Percentiles rank a stretch among this genome's conserved stretches.
phyloP scores from a whole-genome alignment of 1,140 invertebrate genomes.

The Camponotus floridanus region DNA sequence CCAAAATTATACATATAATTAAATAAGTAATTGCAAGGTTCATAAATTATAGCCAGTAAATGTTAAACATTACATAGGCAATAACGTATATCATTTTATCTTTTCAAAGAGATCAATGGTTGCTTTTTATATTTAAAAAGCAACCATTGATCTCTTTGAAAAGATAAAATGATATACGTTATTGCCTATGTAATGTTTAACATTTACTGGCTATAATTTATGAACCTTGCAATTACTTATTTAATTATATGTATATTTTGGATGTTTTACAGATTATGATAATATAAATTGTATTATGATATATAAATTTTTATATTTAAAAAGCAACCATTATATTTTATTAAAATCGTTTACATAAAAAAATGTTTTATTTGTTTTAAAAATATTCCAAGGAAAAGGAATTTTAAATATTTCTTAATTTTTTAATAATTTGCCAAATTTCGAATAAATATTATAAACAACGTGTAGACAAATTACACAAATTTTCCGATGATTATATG shows the following conservation, averaged over 20 bases:
- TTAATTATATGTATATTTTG: background rate
- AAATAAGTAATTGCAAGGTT: background rate
- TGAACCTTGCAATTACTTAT: background rate
- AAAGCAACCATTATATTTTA: background rate
- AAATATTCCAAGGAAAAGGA: background rate
- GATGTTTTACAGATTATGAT: background rate
- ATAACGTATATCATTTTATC: background rate
- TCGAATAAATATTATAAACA: background rate
- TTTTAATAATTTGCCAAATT: background rate
- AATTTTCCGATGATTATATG: background rate
- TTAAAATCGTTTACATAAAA: background rate
- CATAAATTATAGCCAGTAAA: background rate
- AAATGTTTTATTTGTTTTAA: background rate
- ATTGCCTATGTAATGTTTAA: background rate
- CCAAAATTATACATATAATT: background rate
- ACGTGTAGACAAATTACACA: background rate
- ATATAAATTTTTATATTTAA: constrained; percentile 1
- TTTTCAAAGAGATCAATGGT: too few species aligned
- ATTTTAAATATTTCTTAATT: background rate
- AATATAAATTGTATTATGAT: background rate
- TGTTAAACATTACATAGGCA: background rate
- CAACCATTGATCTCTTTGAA: too few species aligned
- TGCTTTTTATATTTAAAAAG: too few species aligned
- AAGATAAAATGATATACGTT: background rate
- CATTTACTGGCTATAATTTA: background rate